Conservation (phyloP, 2,888 invertebrate genomes). For the Blera fallax region DNA sequence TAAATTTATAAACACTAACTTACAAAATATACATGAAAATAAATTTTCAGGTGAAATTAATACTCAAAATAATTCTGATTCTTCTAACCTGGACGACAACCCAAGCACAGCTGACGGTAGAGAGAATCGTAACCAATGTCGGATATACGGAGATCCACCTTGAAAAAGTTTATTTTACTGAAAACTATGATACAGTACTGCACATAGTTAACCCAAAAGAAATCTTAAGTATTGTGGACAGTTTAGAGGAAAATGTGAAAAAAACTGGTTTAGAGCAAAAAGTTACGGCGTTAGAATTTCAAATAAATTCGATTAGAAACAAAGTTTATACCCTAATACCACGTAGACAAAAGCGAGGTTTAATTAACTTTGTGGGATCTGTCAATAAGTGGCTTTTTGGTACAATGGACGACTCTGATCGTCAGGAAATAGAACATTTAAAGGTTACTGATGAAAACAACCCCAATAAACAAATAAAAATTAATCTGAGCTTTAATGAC, state of each 20-base stretch:
- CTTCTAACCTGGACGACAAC: not conserved
- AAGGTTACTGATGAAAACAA: conserved; percentile 13
- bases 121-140: not conserved
- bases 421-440: conserved; percentile 18
- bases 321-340: not conserved
- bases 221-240: too few relatives aligned
- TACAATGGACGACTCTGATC: conserved; percentile 16
- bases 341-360: not conserved
- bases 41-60: not conserved
- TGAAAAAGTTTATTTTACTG: not conserved
- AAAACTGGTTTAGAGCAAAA: not conserved
- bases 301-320: not conserved
- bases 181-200: not conserved
- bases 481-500: too few relatives aligned
- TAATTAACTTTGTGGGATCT: conserved; percentile 12
- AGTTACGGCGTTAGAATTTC: not conserved
- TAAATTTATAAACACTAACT: too few relatives aligned
- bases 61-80: not conserved
- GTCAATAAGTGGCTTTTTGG: conserved; percentile 8
- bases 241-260: too few relatives aligned
- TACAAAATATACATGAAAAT: not conserved
- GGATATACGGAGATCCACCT: not conserved
- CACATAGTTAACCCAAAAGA: not conserved
- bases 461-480: too few relatives aligned
- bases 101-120: not conserved